These are phyloP conservation scores for Pterocles burchelli DNA, from an alignment of 2,113 vertebrate genomes.

Conservation along the genomic window DNA sequence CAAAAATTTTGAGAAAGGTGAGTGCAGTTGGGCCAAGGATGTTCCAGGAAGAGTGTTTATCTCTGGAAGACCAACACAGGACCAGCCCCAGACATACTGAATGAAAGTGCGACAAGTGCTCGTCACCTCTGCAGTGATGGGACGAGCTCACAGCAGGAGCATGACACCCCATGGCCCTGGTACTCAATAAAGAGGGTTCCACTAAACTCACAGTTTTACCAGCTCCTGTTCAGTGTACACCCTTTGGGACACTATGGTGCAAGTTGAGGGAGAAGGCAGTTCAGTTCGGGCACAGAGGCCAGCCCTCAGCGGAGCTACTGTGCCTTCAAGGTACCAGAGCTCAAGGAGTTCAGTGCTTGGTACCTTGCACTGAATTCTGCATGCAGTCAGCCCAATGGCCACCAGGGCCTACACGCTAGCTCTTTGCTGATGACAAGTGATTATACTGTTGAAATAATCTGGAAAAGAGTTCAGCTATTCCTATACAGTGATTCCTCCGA, in stretches of 20 bases:
- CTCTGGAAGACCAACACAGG: background rate
- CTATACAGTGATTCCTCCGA: background rate
- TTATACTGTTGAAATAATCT: background rate
- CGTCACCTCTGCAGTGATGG: background rate
- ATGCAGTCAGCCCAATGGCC: background rate
- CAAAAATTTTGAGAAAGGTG: background rate
- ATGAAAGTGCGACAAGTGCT: background rate
- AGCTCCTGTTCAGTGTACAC: background rate
- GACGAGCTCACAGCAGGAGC: background rate
- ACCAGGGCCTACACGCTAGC: rapidly evolving
- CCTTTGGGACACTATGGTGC: background rate
- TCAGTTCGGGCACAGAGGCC: background rate
- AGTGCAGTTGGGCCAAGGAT: background rate
- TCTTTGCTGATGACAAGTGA: background rate
- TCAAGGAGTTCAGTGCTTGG: background rate
- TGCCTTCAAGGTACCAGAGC: background rate
- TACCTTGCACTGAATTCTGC: no score
- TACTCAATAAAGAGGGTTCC: background rate
- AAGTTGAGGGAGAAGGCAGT: background rate
- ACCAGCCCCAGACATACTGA: background rate
- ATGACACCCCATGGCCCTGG: rapidly evolving
- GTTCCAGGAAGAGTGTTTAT: background rate
- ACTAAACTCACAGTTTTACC: background rate
- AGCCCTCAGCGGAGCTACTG: background rate
- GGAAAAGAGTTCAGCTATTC: background rate